phyloP scores from a whole-genome alignment of 1,140 invertebrate genomes.

The Choristoneura fumiferana region DNA sequence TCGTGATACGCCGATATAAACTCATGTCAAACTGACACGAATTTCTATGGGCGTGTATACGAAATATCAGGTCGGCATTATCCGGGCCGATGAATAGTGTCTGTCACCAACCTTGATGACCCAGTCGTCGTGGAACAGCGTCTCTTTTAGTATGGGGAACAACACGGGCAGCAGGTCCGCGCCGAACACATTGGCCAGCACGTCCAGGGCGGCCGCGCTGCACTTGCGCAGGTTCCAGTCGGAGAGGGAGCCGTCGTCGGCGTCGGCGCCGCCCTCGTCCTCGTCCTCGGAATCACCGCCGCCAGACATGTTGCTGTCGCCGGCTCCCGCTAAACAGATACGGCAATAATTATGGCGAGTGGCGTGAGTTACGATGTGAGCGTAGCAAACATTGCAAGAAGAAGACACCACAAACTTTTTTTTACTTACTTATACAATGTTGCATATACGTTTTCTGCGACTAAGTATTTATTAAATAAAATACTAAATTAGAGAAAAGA shows the following conservation, averaged over 20 bases:
- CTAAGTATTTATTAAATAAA: no score
- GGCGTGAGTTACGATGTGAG: no score
- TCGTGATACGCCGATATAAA: no score
- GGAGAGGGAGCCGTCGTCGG: slow-evolving; percentile 94
- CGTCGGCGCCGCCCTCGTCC: slow-evolving; percentile 89
- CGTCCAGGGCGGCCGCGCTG: slow-evolving; percentile 98
- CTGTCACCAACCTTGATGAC: slow-evolving; percentile 94
- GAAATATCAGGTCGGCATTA: slow-evolving; percentile 9
- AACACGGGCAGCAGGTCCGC: slow-evolving; percentile 96
- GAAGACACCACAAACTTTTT: no score
- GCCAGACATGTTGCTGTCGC: slow-evolving; percentile 75
- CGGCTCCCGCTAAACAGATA: slow-evolving; percentile 49
- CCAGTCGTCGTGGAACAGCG: slow-evolving; percentile 97
- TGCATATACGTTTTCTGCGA: no score
- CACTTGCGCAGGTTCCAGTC: slow-evolving; percentile 99
- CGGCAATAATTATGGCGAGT: no score
- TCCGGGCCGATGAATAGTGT: no score
- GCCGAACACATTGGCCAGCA: slow-evolving; percentile 97
- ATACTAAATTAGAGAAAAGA: no score
- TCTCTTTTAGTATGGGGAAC: slow-evolving; percentile 97
- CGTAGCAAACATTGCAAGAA: no score
- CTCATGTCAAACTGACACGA: no score
- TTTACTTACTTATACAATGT: no score
- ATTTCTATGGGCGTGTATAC: no score
- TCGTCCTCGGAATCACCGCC: slow-evolving; percentile 87